Conservation (phyloP, 2,797 vertebrate species). For the Onychomys torridus region DNA sequence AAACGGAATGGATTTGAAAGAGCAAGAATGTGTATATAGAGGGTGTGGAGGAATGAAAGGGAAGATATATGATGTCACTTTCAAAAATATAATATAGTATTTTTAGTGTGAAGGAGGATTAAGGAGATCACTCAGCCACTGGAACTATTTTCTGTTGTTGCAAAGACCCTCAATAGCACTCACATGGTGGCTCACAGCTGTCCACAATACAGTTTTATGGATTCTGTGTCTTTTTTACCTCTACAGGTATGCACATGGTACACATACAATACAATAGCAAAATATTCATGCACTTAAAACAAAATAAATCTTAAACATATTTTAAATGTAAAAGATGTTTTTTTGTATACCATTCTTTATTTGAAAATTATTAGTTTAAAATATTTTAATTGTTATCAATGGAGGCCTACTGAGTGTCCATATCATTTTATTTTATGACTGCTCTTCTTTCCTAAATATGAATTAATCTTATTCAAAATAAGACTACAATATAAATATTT, state of each 20-base stretch:
- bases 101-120: background rate
- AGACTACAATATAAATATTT: background rate
- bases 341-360: background rate
- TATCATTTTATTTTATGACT: background rate
- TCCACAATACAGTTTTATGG: too few species aligned
- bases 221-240: too few species aligned
- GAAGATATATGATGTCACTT: background rate
- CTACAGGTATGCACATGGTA: too few species aligned
- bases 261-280: background rate
- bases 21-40: background rate
- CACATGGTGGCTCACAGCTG: background rate
- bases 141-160: background rate
- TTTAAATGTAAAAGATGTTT: background rate
- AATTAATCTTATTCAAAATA: conserved; percentile 21
- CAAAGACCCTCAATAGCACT: background rate
- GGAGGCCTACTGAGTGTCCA: background rate
- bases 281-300: background rate
- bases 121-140: background rate
- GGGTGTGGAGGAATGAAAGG: too few species aligned
- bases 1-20: background rate
- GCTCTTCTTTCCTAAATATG: conserved; percentile 25
- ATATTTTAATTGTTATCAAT: background rate
- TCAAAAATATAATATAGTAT: background rate
- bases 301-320: background rate
- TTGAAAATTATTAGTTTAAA: background rate